Conservation (phyloP, 2,113 vertebrate genomes). For the Perca fluviatilis region DNA sequence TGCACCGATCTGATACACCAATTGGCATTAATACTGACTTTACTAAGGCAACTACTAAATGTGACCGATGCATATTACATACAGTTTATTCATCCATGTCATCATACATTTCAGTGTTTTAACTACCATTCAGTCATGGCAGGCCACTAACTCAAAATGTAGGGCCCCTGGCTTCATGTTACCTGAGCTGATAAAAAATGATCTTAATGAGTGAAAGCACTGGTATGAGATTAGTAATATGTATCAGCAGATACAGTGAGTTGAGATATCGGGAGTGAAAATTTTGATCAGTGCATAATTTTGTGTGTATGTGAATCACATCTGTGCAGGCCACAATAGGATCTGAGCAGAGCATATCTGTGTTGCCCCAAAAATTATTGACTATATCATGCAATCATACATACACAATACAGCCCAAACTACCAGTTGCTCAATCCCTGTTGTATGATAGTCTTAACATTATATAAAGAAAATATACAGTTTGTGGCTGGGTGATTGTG, state of each 20-base stretch:
- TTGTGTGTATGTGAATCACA: background rate
- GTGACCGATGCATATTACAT: background rate
- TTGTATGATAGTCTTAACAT: background rate
- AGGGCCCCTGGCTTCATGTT: background rate
- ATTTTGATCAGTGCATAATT: background rate
- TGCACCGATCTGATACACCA: background rate
- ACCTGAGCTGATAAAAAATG: background rate
- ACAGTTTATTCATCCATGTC: background rate
- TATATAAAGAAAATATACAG: no score
- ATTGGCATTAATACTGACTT: background rate
- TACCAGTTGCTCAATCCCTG: background rate
- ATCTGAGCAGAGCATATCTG: background rate
- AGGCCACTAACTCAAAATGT: background rate
- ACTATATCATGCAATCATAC: background rate
- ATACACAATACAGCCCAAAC: background rate
- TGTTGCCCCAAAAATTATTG: background rate
- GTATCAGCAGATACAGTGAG: background rate
- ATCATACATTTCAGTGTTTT: background rate
- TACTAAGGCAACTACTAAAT: background rate
- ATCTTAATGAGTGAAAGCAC: background rate
- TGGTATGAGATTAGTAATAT: background rate
- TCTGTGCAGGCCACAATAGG: background rate
- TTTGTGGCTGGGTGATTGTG: background rate
- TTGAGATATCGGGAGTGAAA: background rate
- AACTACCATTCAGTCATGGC: background rate